Evolutionary conservation across 2,888 invertebrate species (phyloP).

Genomic region (Saturnia japonica): DNA sequence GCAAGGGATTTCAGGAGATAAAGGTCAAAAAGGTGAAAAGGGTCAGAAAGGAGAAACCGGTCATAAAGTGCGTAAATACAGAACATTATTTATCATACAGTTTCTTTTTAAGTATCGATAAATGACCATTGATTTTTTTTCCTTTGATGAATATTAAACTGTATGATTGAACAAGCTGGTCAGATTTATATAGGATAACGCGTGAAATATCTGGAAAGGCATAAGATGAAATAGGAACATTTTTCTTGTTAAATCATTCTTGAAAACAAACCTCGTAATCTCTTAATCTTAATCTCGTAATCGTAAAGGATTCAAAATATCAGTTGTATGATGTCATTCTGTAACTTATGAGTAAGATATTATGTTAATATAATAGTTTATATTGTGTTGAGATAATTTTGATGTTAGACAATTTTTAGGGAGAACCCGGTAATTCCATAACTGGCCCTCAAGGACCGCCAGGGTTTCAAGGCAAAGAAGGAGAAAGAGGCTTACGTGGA

Average conservation of each 20-base stretch:
- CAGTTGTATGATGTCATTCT: not conserved
- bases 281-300: too few species aligned
- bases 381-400: not conserved
- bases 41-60: constrained; percentile 39
- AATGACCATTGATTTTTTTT: not conserved
- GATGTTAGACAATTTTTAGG: constrained; percentile 35
- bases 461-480: constrained; percentile 65
- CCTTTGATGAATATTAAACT: not conserved
- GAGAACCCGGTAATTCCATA: constrained; percentile 46
- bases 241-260: not conserved
- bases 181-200: not conserved
- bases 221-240: not conserved
- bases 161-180: not conserved
- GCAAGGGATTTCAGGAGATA: constrained; percentile 31
- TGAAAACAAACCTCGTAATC: not conserved
- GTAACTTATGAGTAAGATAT: not conserved
- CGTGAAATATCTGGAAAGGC: not conserved
- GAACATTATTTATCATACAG: not conserved
- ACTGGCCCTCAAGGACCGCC: constrained; percentile 81
- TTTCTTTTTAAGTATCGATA: not conserved
- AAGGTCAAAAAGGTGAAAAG: constrained; percentile 34
- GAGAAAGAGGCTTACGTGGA: constrained; percentile 38
- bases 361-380: not conserved
- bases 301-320: not conserved
- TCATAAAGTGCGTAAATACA: constrained; percentile 30